phyloP scores from a whole-genome alignment of 2,888 invertebrate genomes.

The Plutella xylostella region DNA sequence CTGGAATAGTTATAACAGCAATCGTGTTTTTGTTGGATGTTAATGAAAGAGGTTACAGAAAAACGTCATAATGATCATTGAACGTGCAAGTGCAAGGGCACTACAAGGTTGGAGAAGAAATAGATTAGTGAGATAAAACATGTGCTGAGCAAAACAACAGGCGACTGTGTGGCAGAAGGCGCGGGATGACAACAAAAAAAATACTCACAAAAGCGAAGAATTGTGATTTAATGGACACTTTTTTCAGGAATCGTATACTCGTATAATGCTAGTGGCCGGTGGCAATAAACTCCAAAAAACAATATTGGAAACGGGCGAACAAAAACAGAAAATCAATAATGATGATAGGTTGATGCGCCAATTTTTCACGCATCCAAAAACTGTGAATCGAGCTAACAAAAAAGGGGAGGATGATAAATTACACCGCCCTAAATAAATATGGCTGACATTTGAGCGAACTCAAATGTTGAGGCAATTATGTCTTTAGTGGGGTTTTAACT shows the following conservation, averaged over 20 bases:
- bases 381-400: slow-evolving; percentile 11
- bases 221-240: neutral
- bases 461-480: slow-evolving; percentile 32
- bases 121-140: slow-evolving; percentile 25
- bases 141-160: slow-evolving; percentile 18
- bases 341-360: neutral
- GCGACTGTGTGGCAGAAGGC: slow-evolving; percentile 9
- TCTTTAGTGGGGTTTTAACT: slow-evolving; percentile 32
- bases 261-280: no score
- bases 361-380: neutral
- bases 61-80: no score
- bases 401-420: slow-evolving; percentile 22
- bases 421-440: slow-evolving; percentile 24
- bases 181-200: neutral
- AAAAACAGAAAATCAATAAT: neutral
- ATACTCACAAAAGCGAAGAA: neutral
- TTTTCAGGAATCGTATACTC: no score
- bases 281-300: no score
- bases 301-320: no score
- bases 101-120: slow-evolving; percentile 27
- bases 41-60: no score
- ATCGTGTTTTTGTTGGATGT: no score
- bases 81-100: slow-evolving; percentile 24
- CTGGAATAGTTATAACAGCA: no score
- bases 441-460: slow-evolving; percentile 18